Base-by-base conservation (phyloP, 53 echinoderm and acorn worm species). In the Actinopyga echinites region DNA sequence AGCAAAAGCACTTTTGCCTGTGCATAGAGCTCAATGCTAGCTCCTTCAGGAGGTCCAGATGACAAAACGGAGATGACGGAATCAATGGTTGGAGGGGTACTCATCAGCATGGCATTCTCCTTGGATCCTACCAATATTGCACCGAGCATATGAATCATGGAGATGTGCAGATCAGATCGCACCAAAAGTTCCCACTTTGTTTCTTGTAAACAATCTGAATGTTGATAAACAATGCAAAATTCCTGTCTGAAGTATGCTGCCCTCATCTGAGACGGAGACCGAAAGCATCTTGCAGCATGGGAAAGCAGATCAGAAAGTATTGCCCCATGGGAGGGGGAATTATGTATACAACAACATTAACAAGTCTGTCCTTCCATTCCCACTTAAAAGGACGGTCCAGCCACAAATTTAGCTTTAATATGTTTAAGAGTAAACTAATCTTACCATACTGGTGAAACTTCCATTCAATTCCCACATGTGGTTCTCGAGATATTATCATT, bases 71-170 rank as follows among this genome's bases (percentile, higher is more conserved):
- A 69, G 31, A 97, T 92, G 53, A 97, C 62, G 57, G 87, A 86
- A 57, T 97, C 97, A 0, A 94, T 88, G 0, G 92, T 94, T 12
- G 93, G 91, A 43, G 97, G 97, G 10, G 90, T 91, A 13, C 89
- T 85, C 26, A 90, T 94, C 65, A 90, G 90, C 68, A 87, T 94
- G 23, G 97, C 94, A 89, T 97, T 97, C 45, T 90, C 87, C 88
- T 91, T 89, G 33, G 91, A 94, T 20, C 97, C 97, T 37, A 92
- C 87, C 28, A 97, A 73, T 49, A 97, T 90, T 88, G 97, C 94
- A 85, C 97, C 97, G 86, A 94, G 94, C 94, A 97, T 92, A 74
- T 97, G 92, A 52, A 94, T 67, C 34, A 94, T 68, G 17, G 84
- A 43, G 6, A 83, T 66, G 79, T 94, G 94, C 12, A 88, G 82